These are phyloP conservation scores for Synodontis membranacea DNA, from an alignment of 2,113 vertebrate genomes.

Conservation along the genomic window DNA sequence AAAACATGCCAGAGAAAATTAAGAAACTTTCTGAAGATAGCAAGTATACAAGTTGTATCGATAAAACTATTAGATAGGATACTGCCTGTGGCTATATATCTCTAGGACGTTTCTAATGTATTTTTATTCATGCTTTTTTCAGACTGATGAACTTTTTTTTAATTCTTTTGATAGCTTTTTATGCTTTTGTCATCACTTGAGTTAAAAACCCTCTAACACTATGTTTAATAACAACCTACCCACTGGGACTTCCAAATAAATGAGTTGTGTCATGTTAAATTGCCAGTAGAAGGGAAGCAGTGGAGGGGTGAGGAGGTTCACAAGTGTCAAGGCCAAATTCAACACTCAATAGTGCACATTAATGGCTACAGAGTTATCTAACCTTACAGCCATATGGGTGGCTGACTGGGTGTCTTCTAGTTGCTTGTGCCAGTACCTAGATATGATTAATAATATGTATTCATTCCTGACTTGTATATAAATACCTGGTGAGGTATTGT, in stretches of 20 bases:
- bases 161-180: background rate
- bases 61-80: background rate
- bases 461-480: slow-evolving; percentile 28
- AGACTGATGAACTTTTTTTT: background rate
- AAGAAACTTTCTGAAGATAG: background rate
- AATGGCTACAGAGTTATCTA: slow-evolving; percentile 21
- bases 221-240: slow-evolving; percentile 1
- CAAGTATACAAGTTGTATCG: background rate
- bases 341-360: slow-evolving; percentile 50
- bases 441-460: background rate
- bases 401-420: slow-evolving; percentile 24
- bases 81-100: background rate
- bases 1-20: background rate
- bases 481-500: background rate
- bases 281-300: slow-evolving; percentile 31
- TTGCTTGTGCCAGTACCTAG: background rate
- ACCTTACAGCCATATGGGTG: slow-evolving; percentile 34
- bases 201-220: background rate
- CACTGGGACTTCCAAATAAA: background rate
- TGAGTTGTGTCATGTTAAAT: slow-evolving; percentile 47
- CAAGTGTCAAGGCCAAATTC: slow-evolving; percentile 57
- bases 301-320: slow-evolving; percentile 30
- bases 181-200: background rate
- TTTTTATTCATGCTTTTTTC: background rate
- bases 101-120: background rate